Conservation (phyloP, 2,888 invertebrate species). For the Erannis defoliaria region DNA sequence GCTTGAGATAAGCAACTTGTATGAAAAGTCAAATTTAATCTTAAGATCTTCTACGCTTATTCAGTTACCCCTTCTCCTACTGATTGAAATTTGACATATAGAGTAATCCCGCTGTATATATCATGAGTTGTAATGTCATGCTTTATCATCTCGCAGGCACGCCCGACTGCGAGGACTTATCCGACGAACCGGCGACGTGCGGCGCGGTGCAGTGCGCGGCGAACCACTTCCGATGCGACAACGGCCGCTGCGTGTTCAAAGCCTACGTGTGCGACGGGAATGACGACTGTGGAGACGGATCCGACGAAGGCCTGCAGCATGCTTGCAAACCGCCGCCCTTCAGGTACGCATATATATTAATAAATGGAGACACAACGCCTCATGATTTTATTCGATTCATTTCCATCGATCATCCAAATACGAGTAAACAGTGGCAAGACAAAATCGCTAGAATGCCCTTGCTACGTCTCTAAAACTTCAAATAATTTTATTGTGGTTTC, state of each 20-base stretch:
- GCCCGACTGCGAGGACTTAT: conserved; percentile 95
- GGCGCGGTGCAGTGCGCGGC: conserved; percentile 91
- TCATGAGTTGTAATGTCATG: too few species aligned
- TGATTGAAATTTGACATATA: too few species aligned
- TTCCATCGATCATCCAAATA: too few species aligned
- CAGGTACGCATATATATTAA: conserved; percentile 59
- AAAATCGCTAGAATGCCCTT: too few species aligned
- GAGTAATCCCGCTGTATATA: too few species aligned
- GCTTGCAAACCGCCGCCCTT: conserved; percentile 93
- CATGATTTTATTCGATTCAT: too few species aligned
- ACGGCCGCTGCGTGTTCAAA: conserved; percentile 95
- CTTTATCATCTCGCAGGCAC: conserved; percentile 75
- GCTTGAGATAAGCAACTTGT: too few species aligned
- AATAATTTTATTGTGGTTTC: conserved; percentile 30
- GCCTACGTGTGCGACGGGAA: conserved; percentile 97
- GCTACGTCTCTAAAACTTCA: neutral
- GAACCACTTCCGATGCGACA: conserved; percentile 94
- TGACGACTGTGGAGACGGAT: conserved; percentile 96
- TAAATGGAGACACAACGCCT: too few species aligned
- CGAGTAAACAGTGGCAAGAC: too few species aligned
- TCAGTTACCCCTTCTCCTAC: too few species aligned
- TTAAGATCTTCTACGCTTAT: too few species aligned
- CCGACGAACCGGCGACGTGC: conserved; percentile 95
- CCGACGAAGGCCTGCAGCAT: conserved; percentile 94
- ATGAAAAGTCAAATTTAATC: too few species aligned